These are phyloP conservation scores for Theretra japonica DNA, from an alignment of 2,888 invertebrate species.

Conservation along the genomic window DNA sequence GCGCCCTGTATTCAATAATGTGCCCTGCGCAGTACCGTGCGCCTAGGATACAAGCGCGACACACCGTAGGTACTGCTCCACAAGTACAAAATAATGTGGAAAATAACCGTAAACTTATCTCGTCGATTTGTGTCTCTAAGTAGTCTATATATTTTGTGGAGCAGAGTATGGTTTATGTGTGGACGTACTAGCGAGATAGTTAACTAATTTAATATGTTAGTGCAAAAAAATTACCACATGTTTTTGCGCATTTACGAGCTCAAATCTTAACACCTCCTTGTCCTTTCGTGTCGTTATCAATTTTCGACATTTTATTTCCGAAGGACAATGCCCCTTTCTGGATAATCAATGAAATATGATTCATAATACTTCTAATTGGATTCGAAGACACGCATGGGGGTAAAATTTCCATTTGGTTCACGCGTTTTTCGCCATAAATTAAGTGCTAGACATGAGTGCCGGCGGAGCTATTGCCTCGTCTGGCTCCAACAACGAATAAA, in stretches of 20 bases:
- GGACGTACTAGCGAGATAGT: too few relatives aligned
- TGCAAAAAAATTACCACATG: too few relatives aligned
- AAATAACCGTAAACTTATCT: background rate
- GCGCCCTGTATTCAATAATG: background rate
- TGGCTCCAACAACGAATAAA: conserved; percentile 20
- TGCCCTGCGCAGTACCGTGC: conserved; percentile 2
- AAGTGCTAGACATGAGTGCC: conserved; percentile 13
- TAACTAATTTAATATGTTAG: too few relatives aligned
- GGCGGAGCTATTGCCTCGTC: conserved; percentile 19
- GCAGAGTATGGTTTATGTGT: too few relatives aligned
- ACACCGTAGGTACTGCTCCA: background rate
- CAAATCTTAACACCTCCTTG: too few relatives aligned
- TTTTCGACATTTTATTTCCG: background rate
- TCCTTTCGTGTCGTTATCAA: background rate
- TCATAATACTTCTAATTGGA: conserved; percentile 1
- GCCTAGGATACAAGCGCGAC: background rate
- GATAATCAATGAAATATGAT: conserved; percentile 10
- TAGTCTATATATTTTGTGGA: background rate
- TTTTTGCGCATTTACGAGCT: too few relatives aligned
- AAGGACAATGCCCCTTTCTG: background rate
- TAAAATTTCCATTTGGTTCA: conserved; percentile 18
- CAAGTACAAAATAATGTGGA: background rate
- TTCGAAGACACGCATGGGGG: conserved; percentile 10
- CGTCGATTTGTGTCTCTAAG: background rate
- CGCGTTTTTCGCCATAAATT: conserved; percentile 11